Percentiles rank a stretch among this genome's conserved stretches.
Conservation (phyloP, 2,888 invertebrate genomes). For the Latrodectus elegans region DNA sequence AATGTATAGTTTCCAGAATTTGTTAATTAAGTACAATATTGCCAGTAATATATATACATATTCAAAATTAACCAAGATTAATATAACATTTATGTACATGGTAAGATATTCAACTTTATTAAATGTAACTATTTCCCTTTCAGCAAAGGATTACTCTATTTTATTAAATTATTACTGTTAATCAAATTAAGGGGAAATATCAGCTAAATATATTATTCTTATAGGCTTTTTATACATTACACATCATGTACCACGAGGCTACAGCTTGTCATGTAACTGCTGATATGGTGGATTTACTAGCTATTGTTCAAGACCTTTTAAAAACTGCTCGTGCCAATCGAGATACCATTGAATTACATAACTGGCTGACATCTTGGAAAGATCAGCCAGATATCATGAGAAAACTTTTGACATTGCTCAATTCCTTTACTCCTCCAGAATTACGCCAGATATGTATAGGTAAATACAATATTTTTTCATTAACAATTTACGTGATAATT, state of each 20-base stretch:
- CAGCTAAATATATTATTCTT: conserved; percentile 73
- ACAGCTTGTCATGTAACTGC: conserved; percentile 89
- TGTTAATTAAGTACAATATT: too few relatives aligned
- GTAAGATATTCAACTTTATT: too few relatives aligned
- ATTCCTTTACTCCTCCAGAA: conserved; percentile 90
- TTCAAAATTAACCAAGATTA: too few relatives aligned
- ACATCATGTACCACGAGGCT: conserved; percentile 95
- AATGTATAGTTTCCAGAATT: too few relatives aligned
- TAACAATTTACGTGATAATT: too few relatives aligned
- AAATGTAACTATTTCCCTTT: too few relatives aligned
- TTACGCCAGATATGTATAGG: conserved; percentile 87
- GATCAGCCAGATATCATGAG: conserved; percentile 92
- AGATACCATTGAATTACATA: conserved; percentile 82
- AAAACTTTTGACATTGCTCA: conserved; percentile 88
- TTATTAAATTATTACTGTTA: too few relatives aligned
- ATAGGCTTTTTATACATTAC: conserved; percentile 90
- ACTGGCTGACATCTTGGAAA: conserved; percentile 78
- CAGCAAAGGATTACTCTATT: too few relatives aligned
- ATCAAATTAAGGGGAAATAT: too few relatives aligned
- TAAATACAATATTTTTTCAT: conserved; percentile 73
- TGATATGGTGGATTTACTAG: conserved; percentile 88
- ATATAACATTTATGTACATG: too few relatives aligned
- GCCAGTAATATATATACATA: too few relatives aligned
- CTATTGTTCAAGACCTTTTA: conserved; percentile 76
- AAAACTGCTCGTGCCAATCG: conserved; percentile 74